A percentile compares a stretch with the other conserved stretches of the same genome.
Conservation (phyloP, 1,140 invertebrate species). For the Micrasema longulum region DNA sequence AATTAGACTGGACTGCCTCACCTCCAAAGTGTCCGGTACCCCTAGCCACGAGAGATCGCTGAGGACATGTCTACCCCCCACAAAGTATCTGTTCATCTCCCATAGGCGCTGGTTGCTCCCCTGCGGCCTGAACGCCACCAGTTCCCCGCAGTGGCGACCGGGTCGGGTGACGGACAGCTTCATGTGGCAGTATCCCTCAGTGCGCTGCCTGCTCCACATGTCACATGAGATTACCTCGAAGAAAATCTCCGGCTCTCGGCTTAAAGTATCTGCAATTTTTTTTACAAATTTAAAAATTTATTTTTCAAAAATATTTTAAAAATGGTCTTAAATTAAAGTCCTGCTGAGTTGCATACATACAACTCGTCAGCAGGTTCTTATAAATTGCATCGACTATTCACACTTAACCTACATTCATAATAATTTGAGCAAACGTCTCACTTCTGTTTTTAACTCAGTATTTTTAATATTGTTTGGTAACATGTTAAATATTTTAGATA, state of each 20-base stretch:
- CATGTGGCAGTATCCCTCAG: conserved; percentile 62
- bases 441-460: no score
- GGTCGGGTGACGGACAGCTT: conserved; percentile 56
- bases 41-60: conserved; percentile 58
- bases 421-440: no score
- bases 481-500: no score
- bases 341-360: no score
- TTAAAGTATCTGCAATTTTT: background rate
- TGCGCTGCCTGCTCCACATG: conserved; percentile 61
- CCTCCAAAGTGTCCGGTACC: conserved; percentile 22
- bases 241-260: conserved; percentile 55
- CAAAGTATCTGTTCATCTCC: conserved; percentile 61
- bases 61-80: conserved; percentile 63
- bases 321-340: no score
- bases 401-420: no score
- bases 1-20: no score
- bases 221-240: conserved; percentile 64
- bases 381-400: no score
- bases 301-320: no score
- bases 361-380: no score
- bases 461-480: no score
- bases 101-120: conserved; percentile 57
- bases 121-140: conserved; percentile 59
- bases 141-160: conserved; percentile 52
- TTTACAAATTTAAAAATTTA: no score